phyloP scores from a whole-genome alignment of 2,888 invertebrate genomes.

The Polymixis lichenea region DNA sequence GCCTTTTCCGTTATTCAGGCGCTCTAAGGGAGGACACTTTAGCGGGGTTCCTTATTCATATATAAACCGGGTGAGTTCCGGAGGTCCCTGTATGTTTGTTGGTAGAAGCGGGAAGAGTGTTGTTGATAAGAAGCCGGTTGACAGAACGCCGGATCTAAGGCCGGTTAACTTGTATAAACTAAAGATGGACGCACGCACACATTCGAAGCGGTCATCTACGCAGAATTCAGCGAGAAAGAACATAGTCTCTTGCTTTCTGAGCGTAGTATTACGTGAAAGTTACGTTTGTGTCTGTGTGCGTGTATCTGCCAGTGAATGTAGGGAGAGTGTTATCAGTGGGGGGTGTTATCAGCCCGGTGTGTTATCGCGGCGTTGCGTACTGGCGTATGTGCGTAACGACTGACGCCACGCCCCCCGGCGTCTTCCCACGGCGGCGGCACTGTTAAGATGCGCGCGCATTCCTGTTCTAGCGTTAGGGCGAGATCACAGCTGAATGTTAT shows the following conservation, averaged over 20 bases:
- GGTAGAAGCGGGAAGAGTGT: constrained; percentile 42
- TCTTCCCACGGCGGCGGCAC: constrained; percentile 77
- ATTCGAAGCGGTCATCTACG: not conserved
- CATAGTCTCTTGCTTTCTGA: constrained; percentile 17
- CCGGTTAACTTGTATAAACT: constrained; percentile 1
- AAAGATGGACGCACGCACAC: constrained; percentile 14
- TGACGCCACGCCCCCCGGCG: constrained; percentile 84
- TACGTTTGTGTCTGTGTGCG: constrained; percentile 36
- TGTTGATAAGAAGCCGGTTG: constrained; percentile 56
- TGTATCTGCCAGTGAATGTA: constrained; percentile 16
- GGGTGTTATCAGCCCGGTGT: constrained; percentile 66
- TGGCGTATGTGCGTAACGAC: constrained; percentile 85
- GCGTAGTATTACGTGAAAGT: constrained; percentile 20
- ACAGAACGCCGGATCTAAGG: constrained; percentile 11
- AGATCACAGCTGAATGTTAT: constrained; percentile 75
- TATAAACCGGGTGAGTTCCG: constrained; percentile 57
- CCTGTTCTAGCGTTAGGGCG: constrained; percentile 78
- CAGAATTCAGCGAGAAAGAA: constrained; percentile 26
- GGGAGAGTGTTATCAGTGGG: constrained; percentile 30
- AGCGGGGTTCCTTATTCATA: constrained; percentile 58
- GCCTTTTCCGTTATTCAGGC: constrained; percentile 49
- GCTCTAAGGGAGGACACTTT: constrained; percentile 48
- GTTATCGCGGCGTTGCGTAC: constrained; percentile 84
- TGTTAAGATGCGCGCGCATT: constrained; percentile 88
- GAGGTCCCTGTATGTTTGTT: constrained; percentile 37